Conservation (phyloP, 1,140 invertebrate species). For the Dendroctonus valens region DNA sequence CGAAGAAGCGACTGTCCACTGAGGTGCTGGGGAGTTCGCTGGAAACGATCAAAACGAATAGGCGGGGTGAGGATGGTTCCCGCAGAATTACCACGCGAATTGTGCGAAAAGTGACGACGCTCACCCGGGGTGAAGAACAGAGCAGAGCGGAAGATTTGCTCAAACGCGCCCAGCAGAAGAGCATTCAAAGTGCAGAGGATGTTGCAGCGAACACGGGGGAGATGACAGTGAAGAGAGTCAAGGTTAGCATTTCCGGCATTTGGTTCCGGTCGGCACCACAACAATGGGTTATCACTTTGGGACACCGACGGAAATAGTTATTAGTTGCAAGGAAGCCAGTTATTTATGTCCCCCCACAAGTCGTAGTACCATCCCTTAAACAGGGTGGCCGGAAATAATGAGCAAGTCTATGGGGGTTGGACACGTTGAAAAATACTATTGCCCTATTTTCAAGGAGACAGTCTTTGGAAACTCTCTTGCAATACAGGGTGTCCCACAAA, state of each 20-base stretch:
- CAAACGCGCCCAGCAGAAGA: conserved; percentile 53
- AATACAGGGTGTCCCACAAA: too few species aligned
- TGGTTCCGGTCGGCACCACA: too few species aligned
- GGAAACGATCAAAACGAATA: conserved; percentile 77
- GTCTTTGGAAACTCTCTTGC: too few species aligned
- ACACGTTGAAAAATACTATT: too few species aligned
- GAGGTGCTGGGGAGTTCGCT: conserved; percentile 80
- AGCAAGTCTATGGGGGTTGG: too few species aligned
- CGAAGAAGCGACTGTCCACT: conserved; percentile 77
- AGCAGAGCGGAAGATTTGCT: conserved; percentile 69
- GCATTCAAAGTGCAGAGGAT: conserved; percentile 54
- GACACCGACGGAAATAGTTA: too few species aligned
- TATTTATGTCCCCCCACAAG: too few species aligned
- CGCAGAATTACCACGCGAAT: conserved; percentile 82
- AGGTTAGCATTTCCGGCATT: conserved; percentile 49
- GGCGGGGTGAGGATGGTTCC: conserved; percentile 69
- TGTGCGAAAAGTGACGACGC: conserved; percentile 84
- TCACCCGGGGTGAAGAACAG: conserved; percentile 83
- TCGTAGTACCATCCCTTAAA: too few species aligned
- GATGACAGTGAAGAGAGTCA: conserved; percentile 56
- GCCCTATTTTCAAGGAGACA: too few species aligned
- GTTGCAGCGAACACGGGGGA: conserved; percentile 53
- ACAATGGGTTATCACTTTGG: too few species aligned
- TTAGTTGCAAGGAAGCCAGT: too few species aligned
- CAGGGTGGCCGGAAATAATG: too few species aligned